Evolutionary conservation across 2,797 vertebrate genomes (phyloP).

Genomic region (Nyctibius grandis): DNA sequence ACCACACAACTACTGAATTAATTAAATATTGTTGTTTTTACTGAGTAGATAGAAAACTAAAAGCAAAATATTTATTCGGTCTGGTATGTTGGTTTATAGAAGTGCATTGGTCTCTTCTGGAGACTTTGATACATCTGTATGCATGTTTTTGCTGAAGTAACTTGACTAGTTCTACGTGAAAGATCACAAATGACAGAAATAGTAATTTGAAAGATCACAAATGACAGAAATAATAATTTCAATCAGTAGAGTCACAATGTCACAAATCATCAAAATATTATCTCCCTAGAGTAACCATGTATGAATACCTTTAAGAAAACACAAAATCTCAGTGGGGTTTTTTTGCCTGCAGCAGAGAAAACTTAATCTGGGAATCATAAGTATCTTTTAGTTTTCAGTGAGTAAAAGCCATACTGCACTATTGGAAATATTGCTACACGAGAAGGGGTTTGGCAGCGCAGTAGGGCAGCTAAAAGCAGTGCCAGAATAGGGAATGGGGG

Average conservation of each 20-base stretch:
- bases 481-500: background rate
- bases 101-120: background rate
- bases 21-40: background rate
- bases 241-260: background rate
- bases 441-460: background rate
- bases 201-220: background rate
- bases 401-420: background rate
- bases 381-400: background rate
- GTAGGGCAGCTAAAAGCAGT: background rate
- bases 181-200: background rate
- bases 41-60: background rate
- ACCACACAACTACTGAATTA: background rate
- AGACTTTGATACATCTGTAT: background rate
- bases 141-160: background rate
- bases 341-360: background rate
- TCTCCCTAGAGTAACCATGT: background rate
- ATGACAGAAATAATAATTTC: background rate
- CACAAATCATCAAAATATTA: background rate
- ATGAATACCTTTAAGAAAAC: background rate
- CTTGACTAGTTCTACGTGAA: background rate
- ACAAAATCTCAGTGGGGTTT: rapidly evolving
- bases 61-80: constrained; percentile 39
- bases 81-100: background rate
- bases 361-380: background rate
- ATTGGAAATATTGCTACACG: rapidly evolving